phyloP scores from a whole-genome alignment of 2,797 vertebrate species.

The Hippoglossus hippoglossus region DNA sequence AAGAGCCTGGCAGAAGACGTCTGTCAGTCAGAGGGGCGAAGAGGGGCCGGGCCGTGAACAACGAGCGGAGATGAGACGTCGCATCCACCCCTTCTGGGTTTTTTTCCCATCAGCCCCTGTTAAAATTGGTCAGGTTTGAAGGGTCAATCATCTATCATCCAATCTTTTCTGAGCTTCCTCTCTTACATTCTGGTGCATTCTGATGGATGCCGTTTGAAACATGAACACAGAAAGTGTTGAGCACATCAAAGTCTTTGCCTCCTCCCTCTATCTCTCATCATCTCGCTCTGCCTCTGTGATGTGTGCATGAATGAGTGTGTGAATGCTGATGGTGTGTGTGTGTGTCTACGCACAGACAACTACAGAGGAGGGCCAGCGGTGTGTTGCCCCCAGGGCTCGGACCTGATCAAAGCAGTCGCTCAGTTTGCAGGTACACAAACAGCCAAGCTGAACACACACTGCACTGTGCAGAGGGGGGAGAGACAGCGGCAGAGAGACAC shows the following conservation, averaged over 20 bases:
- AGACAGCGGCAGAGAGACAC: constrained; percentile 25
- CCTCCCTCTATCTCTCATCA: constrained; percentile 51
- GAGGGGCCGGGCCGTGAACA: constrained; percentile 35
- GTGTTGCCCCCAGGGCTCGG: constrained; percentile 64
- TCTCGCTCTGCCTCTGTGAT: constrained; percentile 48
- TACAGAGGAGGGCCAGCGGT: constrained; percentile 54
- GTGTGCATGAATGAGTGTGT: constrained; percentile 47
- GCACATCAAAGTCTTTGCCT: constrained; percentile 62
- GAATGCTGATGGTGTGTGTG: constrained; percentile 13
- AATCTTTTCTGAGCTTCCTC: constrained; percentile 33
- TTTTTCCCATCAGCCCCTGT: constrained; percentile 21
- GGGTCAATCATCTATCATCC: constrained; percentile 59
- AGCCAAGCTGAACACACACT: constrained; percentile 51
- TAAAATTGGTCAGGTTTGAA: constrained; percentile 43
- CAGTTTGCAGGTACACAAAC: constrained; percentile 73
- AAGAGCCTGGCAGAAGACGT: constrained; percentile 51
- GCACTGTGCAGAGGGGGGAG: constrained; percentile 33
- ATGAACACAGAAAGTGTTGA: constrained; percentile 57
- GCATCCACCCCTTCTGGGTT: constrained; percentile 2
- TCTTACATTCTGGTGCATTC: constrained; percentile 33
- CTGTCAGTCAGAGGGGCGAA: constrained; percentile 46
- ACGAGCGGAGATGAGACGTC: constrained; percentile 37
- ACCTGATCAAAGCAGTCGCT: constrained; percentile 79
- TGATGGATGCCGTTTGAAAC: constrained; percentile 59
- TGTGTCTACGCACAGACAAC: constrained; percentile 20